Base-by-base conservation (phyloP, 2,888 invertebrate genomes). In the Philopedon plagiatum region DNA sequence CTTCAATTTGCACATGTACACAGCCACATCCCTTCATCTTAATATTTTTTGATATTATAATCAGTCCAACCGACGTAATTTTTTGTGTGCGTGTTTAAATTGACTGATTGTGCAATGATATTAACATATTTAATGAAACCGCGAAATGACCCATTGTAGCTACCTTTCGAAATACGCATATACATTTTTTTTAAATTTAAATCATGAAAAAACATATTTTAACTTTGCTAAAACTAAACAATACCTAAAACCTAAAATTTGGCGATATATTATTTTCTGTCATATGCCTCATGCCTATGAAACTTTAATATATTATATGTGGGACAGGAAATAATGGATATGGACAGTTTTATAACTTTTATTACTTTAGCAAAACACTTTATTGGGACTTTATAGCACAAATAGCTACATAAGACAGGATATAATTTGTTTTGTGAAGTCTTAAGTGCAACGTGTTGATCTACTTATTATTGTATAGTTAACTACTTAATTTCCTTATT, bases 301-400 rank as follows among this genome's bases (percentile, higher is more conserved):
- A 49, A 49, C 46, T 49, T 49, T 49, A 49, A 49, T 49, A 49
- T 49, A 23, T 49, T 23, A 49, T 49, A 49, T 49, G 46, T 49
- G 11, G 46, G 46, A 49, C 23, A 49, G 21, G 23, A 49, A 23
- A 49, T 49, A 49, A 49, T 49, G 46, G 46, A 49, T 49, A 49
- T 49, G n/a, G 46, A 49, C 46, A 49, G 46, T 49, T 49, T 49
- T 49, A 49, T 49, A 49, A 49, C 23, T 49, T 49, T 49, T 49
- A 49, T 49, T 49, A 23, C 46, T 23, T 49, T 49, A 23, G n/a
- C 11, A 23, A 23, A 49, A 44, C 23, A 21, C 19, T 15, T 21
- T 23, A 49, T 49, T 23, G 46, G n/a, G n/a, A 49, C 46, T 49
- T 49, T 49, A 49, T 49, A 49, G 23, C 5, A 23, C 23, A 23